Base-by-base conservation (phyloP, 2,888 invertebrate genomes). In the Drosophila paramelanica region DNA sequence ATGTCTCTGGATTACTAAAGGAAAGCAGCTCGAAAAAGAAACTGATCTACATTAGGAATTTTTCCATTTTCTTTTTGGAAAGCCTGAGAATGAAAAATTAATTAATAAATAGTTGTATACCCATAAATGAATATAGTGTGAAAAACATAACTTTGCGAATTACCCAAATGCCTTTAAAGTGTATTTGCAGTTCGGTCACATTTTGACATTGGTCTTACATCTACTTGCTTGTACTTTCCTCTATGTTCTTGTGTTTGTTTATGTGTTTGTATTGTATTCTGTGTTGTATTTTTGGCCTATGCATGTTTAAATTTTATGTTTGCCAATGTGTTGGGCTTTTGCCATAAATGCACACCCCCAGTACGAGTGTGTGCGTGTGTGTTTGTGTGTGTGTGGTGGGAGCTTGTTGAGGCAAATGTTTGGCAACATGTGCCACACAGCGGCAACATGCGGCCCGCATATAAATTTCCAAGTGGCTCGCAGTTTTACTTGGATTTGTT, bases 231-330 rank as follows among this genome's bases (percentile, higher is more conserved):
- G 59, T 79, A 47, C 65, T 68, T 64, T 53, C 33, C 49, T 39
- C n/a, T 13, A 8, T 42, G 50, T 38, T 67, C 49, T 47, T 13
- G 49, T 51, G 69, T 51, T 76, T 67, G 81, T 65, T 72, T 75
- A 66, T 73, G 52, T 75, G 50, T 66, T 72, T 68, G 79, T 65
- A 83, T 88, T 84, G 79, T 84, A 50, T 77, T 72, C 78, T 70
- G 51, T 79, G 83, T 80, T 86, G 80, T 86, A 80, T 73, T 78
- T 83, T 88, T 88, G 73, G 87, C 89, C 84, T 84, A 89, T 88
- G 87, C 84, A 89, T 85, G 88, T 83, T 83, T 86, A 88, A 83
- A 83, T 83, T 88, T 88, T 82, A 88, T 83, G 88, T 83, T 88
- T 83, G 86, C 77, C 88, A 83, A 86, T 83, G 84, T 85, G 89